Conservation (phyloP, 2,888 invertebrate genomes). For the Phasia obesa region DNA sequence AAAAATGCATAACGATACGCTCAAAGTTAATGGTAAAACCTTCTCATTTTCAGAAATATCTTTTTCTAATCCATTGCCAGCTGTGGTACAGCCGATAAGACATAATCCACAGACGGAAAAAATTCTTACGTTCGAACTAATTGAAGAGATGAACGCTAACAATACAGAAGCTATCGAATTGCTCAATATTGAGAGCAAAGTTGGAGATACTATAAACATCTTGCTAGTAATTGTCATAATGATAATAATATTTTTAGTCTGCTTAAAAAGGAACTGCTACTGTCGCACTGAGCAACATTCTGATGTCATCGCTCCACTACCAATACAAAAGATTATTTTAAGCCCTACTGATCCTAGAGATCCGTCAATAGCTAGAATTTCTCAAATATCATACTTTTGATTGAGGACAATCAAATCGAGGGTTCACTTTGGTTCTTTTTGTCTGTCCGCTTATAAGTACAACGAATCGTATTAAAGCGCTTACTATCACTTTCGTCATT, state of each 20-base stretch:
- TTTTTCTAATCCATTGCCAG: constrained; percentile 1
- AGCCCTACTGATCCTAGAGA: neutral
- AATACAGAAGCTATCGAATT: neutral
- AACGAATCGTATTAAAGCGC: too few relatives aligned
- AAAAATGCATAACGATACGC: constrained; percentile 13
- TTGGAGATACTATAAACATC: neutral
- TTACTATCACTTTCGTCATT: too few relatives aligned
- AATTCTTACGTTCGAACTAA: neutral
- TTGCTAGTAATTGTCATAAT: neutral
- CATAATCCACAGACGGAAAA: neutral
- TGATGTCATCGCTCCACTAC: neutral
- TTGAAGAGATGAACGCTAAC: too few relatives aligned
- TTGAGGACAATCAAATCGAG: too few relatives aligned
- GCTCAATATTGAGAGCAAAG: neutral
- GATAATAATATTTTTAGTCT: neutral
- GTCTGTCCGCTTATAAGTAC: too few relatives aligned
- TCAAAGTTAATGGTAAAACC: neutral
- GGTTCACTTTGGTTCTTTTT: too few relatives aligned
- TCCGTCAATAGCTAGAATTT: neutral
- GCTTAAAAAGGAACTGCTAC: neutral
- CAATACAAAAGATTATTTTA: neutral
- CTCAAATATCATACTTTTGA: too few relatives aligned
- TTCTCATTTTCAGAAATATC: constrained; percentile 1
- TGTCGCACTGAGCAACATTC: neutral
- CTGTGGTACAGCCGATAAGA: neutral